Evolutionary conservation across 2,797 vertebrate genomes (phyloP), one percentile per base, ranked within the genome.

Genomic region (Xenops minutus): DNA sequence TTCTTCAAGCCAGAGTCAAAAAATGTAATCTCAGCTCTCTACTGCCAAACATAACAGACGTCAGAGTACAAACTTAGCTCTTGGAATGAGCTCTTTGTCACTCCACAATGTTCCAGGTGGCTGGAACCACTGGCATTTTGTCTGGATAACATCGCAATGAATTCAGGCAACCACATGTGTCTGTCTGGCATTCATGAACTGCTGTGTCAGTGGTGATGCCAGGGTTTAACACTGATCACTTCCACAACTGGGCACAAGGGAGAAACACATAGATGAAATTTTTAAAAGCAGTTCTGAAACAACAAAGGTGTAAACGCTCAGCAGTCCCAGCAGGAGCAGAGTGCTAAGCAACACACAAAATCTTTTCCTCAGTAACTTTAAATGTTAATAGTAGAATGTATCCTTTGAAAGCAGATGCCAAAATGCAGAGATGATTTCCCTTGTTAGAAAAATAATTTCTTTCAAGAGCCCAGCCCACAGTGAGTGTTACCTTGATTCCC

Each of bases 111-210:
- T n/a, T n/a, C n/a, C n/a, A n/a, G n/a, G n/a, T 94, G 92, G 89
- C 92, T 95, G 87, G 7, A 93, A 87, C 92, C 91, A 94, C 79
- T 55, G 82, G 95, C 91, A 90, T 88, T 95, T 95, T 95, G 90
- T 95, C 95, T 92, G 94, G 91, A 43, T 92, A 92, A 88, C 39
- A 83, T 44, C 6, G 0, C 85, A 79, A 23, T 32, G 73, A 92
- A 92, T 95, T 93, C 63, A 89, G 74, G 95, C 92, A 93, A 62
- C 87, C 89, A 93, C 85, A 94, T 89, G 87, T 66, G 76, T 73
- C 24, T 75, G 88, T 39, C 91, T 94, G 92, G 89, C 79, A 81
- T 92, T 76, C 16, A 3, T 79, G 66, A 89, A 93, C 62, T 71
- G 85, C 85, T 89, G 76, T 71, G 83, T 81, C 88, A 88, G 85